Conservation (phyloP, 2,113 vertebrate species). For the Ondatra zibethicus region DNA sequence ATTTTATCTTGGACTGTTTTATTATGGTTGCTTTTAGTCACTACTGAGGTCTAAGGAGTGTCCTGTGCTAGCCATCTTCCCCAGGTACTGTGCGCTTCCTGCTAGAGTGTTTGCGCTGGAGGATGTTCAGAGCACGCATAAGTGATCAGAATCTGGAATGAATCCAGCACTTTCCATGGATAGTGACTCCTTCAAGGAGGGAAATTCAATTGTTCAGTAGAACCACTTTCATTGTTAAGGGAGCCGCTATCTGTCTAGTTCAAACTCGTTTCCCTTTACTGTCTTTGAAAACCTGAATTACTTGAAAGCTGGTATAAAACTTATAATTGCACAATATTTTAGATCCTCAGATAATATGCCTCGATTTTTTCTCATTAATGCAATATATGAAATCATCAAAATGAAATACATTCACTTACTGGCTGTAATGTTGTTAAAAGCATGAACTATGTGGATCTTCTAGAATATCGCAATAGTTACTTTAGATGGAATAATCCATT, state of each 20-base stretch:
- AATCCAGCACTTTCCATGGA: slow-evolving; percentile 13
- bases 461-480: slow-evolving; percentile 71
- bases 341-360: slow-evolving; percentile 81
- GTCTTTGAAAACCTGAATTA: slow-evolving; percentile 48
- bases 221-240: slow-evolving; percentile 4
- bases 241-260: slow-evolving; percentile 33
- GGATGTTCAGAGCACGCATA: slow-evolving; percentile 64
- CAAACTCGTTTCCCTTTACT: not conserved
- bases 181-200: not conserved
- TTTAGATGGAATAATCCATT: slow-evolving; percentile 67
- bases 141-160: slow-evolving; percentile 58
- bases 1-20: slow-evolving; percentile 74
- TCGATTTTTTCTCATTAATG: slow-evolving; percentile 86
- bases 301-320: slow-evolving; percentile 71
- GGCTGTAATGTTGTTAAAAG: slow-evolving; percentile 80
- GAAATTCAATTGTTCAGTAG: not conserved
- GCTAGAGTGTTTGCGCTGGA: slow-evolving; percentile 37
- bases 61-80: not conserved
- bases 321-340: slow-evolving; percentile 73
- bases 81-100: not conserved
- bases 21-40: slow-evolving; percentile 75
- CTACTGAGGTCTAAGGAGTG: slow-evolving; percentile 29
- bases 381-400: slow-evolving; percentile 85
- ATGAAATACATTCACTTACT: slow-evolving; percentile 85
- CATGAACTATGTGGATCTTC: slow-evolving; percentile 83